phyloP scores from a whole-genome alignment of 2,888 invertebrate species.

The Villa cingulata region DNA sequence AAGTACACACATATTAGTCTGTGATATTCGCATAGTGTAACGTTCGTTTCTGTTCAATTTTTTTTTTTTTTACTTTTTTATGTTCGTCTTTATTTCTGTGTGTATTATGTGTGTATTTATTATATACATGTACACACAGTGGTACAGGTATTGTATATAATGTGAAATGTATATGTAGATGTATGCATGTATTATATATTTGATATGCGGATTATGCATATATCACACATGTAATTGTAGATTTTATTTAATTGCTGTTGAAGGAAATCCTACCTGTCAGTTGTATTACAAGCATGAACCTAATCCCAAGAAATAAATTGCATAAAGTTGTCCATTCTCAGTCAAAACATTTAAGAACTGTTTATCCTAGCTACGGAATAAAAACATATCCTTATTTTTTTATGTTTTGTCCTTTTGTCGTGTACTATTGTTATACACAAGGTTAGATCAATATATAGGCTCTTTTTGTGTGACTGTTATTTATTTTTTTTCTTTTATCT shows the following conservation, averaged over 20 bases:
- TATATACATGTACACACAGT: neutral
- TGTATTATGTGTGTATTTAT: too few species aligned
- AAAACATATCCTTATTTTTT: neutral
- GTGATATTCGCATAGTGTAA: too few species aligned
- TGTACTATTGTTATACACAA: neutral
- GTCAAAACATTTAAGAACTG: slow-evolving; percentile 11
- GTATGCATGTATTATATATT: neutral
- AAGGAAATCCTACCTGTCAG: slow-evolving; percentile 9
- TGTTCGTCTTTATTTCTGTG: too few species aligned
- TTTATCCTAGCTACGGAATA: neutral
- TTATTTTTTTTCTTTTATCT: too few species aligned
- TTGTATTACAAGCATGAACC: neutral
- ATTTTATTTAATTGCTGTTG: slow-evolving; percentile 5
- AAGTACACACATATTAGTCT: too few species aligned
- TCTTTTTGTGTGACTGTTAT: neutral
- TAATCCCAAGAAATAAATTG: slow-evolving; percentile 11
- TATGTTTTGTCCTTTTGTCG: neutral
- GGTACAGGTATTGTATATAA: neutral
- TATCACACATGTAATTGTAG: too few species aligned
- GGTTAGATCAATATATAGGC: neutral
- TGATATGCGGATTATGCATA: neutral
- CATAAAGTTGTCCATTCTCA: slow-evolving; percentile 9
- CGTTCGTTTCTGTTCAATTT: too few species aligned
- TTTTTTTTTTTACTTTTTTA: too few species aligned
- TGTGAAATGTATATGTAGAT: neutral